Conservation (phyloP, 2,888 invertebrate species). For the Hoplodrina blanda region DNA sequence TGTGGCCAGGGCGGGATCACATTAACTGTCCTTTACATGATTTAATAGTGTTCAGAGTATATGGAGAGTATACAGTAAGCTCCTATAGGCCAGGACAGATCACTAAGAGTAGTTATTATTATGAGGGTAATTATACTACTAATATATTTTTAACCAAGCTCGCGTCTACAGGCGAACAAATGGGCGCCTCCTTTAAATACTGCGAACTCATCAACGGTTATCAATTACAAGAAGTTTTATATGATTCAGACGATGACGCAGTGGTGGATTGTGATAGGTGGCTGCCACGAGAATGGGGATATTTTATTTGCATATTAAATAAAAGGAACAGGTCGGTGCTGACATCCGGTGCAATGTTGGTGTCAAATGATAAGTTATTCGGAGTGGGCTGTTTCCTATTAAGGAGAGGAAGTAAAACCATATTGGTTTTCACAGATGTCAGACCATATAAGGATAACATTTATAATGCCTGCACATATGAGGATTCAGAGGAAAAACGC, state of each 20-base stretch:
- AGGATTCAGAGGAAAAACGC: neutral
- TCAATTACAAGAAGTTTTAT: neutral
- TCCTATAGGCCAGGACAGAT: too few relatives aligned
- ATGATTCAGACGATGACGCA: neutral
- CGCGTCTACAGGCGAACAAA: neutral
- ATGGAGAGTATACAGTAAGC: neutral
- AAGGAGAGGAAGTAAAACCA: neutral
- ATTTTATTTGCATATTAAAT: constrained; percentile 18
- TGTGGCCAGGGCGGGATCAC: neutral
- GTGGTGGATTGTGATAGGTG: constrained; percentile 10
- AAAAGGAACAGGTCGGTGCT: accelerated
- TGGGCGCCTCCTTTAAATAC: neutral
- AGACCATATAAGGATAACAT: constrained; percentile 12
- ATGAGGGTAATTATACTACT: accelerated
- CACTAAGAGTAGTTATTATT: too few relatives aligned
- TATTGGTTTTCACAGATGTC: constrained; percentile 11
- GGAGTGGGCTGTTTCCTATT: constrained; percentile 3
- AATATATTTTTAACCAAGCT: neutral
- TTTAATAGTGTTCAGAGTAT: constrained; percentile 4
- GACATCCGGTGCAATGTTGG: neutral
- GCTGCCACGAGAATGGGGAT: constrained; percentile 12
- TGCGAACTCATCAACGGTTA: too few relatives aligned
- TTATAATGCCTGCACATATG: constrained; percentile 2
- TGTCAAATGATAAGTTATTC: neutral
- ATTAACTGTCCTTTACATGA: constrained; percentile 8